These are phyloP conservation scores for Melanotaenia trifasciata DNA, from an alignment of 2,797 vertebrate genomes.

Conservation along the genomic window DNA sequence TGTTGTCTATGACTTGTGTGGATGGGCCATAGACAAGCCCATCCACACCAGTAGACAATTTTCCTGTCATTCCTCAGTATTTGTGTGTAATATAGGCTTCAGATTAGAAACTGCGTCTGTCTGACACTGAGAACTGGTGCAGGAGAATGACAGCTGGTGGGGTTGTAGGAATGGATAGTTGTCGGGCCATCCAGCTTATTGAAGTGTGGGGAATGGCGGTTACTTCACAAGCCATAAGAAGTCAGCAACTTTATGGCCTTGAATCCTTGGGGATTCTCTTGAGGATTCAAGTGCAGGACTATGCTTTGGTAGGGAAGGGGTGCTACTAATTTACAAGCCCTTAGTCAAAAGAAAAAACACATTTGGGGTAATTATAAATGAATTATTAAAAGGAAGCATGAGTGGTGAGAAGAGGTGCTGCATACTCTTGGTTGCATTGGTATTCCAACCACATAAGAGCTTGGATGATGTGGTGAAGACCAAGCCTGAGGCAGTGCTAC, in stretches of 20 bases:
- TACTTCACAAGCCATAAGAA: constrained; percentile 66
- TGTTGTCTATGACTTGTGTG: neutral
- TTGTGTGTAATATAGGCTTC: neutral
- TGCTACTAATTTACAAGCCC: constrained; percentile 75
- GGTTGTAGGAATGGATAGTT: constrained; percentile 22
- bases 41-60: constrained; percentile 3
- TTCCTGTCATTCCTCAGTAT: neutral
- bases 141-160: constrained; percentile 42
- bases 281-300: constrained; percentile 60
- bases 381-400: constrained; percentile 84
- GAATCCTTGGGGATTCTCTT: constrained; percentile 29
- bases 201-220: constrained; percentile 39
- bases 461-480: constrained; percentile 76
- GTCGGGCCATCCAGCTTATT: constrained; percentile 25
- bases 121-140: constrained; percentile 2
- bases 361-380: constrained; percentile 84
- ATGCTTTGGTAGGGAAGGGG: constrained; percentile 53
- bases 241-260: constrained; percentile 1
- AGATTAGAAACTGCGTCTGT: constrained; percentile 26
- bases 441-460: constrained; percentile 76
- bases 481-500: constrained; percentile 81
- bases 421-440: constrained; percentile 73
- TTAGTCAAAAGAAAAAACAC: constrained; percentile 81
- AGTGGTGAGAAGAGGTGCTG: constrained; percentile 70
- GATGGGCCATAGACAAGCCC: neutral